Base-by-base conservation (phyloP, 1,140 invertebrate genomes). In the Aphaenogaster floridana region DNA sequence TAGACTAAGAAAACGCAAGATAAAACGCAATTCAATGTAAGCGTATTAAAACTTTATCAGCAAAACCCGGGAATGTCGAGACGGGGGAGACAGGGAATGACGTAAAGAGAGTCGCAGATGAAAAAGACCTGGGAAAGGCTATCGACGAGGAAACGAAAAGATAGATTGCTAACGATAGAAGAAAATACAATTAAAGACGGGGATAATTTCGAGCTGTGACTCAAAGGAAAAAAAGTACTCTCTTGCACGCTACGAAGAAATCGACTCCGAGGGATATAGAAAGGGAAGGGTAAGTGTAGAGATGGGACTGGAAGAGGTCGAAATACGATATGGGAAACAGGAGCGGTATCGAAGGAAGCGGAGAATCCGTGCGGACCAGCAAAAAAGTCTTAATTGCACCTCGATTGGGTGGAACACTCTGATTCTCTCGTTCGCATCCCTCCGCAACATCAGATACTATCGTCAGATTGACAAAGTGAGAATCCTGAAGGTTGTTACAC, bases 141-240 rank as follows among this genome's bases (percentile, higher is more conserved):
- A 68, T 59, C 28, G 63, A 11, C n/a, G 50, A 74, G 50, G n/a
- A 77, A 86, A 50, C 50, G 54, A 88, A 81, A 74, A 89, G 77
- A 87, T 87, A 61, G 71, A 89, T 87, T 79, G 57, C 21, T 64
- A 42, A 83, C 39, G 36, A 54, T 21, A 36, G 42, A 81, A 81
- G 79, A 89, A 80, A 89, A 88, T 74, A 88, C 52, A 85, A 89
- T 88, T 88, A 88, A 80, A 88, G 66, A 34, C 28, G 63, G 66
- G 52, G 74, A 34, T 88, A 86, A 88, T 64, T 88, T 48, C 63
- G 61, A 54, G 21, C 71, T 39, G n/a, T 54, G 21, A 83, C 69
- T 28, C 72, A 86, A 48, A 54, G 74, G 71, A 80, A 80, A 57
- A 45, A 71, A 21, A 48, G 15, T 61, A 61, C 45, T 71, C 28